These are phyloP conservation scores for Hydrophis major DNA, from an alignment of 2,797 vertebrate genomes.

Conservation along the genomic window DNA sequence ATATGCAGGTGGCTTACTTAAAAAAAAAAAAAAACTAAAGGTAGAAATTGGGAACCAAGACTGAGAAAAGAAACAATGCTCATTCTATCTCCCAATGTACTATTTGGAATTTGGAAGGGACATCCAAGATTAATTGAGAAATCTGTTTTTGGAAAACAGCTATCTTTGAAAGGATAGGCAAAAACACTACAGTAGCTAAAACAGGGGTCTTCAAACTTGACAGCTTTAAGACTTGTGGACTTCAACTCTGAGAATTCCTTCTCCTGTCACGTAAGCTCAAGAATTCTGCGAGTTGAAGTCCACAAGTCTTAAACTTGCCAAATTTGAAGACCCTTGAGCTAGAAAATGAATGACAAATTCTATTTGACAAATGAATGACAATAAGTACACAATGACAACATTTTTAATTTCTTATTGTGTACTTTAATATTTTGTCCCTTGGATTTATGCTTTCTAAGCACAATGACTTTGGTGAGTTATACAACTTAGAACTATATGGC, in stretches of 20 bases:
- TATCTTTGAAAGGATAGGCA: background rate
- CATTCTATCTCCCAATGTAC: background rate
- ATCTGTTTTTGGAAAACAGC: background rate
- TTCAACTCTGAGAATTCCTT: too few species aligned
- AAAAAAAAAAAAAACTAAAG: background rate
- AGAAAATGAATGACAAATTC: background rate
- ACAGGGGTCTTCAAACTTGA: too few species aligned
- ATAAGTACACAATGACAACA: background rate
- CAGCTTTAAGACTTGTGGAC: too few species aligned
- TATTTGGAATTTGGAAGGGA: background rate
- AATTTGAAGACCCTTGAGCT: background rate
- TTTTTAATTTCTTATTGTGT: background rate
- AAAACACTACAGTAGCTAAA: background rate
- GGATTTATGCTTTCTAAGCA: background rate
- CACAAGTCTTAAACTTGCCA: too few species aligned
- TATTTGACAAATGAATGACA: background rate
- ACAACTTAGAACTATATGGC: background rate
- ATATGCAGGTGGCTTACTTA: background rate
- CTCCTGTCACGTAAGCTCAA: too few species aligned
- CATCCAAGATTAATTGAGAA: background rate
- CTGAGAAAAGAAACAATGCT: background rate
- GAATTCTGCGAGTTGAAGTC: too few species aligned
- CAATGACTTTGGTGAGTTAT: background rate
- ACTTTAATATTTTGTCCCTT: background rate
- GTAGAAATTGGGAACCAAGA: background rate